Base-by-base conservation (phyloP, 1,140 invertebrate genomes). In the Brachionus angularis region DNA sequence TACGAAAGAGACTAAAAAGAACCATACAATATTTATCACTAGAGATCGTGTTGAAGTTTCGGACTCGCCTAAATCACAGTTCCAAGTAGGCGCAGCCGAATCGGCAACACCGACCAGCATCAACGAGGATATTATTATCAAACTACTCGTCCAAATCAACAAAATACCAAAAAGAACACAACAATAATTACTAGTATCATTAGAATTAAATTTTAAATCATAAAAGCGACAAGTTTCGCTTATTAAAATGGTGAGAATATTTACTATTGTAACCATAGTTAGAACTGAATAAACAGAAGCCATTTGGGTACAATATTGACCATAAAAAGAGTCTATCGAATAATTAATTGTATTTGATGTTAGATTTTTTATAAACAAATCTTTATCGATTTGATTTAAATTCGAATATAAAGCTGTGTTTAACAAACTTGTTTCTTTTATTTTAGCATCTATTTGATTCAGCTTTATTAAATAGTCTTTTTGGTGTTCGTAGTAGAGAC, bases 251-350 rank as follows among this genome's bases (percentile, higher is more conserved):
- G 62, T 47, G 5, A 67, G 62, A 27, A 67, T 47, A 33, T 67
- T 67, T 16, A 67, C 62, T 47, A 67, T 67, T 10, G 62, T 67
- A 33, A 67, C 62, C 62, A 67, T 67, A 23, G 47, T 34, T 33
- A 67, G 44, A 31, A 67, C 27, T 16, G 62, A 67, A 25, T 67
- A 67, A 4, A 50, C 16, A 5, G 62, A 47, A 18, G 62, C 62
- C 47, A 67, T 29, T 14, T 67, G 62, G 7, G 42, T 67, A 27
- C 62, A 67, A 31, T 67, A 67, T 1, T 67, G 21, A 36, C 12
- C 36, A 42, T 67, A 67, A 36, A 67, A 67, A 18, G 21, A 8
- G 27, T 58, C 53, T 21, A 58, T 23, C 8, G 39, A 18, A 39
- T 34, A 58, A 14, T 23, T 31, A 23, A 10, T 55, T 5, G 10